These are phyloP conservation scores for Petrocephalus sullivani DNA, from an alignment of 2,797 vertebrate genomes.

Conservation along the genomic window DNA sequence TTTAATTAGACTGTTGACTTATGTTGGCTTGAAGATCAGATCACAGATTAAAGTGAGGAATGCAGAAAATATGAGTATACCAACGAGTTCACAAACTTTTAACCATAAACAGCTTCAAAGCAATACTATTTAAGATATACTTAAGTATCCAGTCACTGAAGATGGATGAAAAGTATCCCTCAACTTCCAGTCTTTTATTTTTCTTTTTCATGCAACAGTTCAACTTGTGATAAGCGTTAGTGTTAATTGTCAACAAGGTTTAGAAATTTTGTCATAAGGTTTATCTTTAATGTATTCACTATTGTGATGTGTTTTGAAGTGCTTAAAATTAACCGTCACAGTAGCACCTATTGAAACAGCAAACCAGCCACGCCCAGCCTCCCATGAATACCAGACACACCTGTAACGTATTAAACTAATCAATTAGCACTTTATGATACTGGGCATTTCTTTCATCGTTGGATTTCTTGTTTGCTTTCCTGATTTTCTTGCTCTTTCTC, in stretches of 20 bases:
- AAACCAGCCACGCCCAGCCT: neutral
- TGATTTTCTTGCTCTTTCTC: neutral
- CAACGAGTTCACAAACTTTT: neutral
- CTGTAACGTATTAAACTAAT: neutral
- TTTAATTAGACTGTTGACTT: neutral
- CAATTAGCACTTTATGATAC: neutral
- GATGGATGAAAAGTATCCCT: neutral
- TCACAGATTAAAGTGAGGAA: neutral
- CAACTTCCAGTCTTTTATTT: neutral
- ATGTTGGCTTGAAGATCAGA: neutral
- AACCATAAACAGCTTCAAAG: neutral
- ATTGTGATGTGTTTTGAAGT: neutral
- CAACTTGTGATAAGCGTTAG: neutral
- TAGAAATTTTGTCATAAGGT: neutral
- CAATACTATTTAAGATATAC: neutral
- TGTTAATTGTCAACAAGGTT: neutral
- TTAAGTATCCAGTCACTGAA: neutral
- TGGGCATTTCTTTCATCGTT: neutral
- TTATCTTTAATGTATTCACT: neutral
- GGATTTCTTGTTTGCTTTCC: neutral
- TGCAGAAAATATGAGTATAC: neutral
- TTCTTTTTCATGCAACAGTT: neutral
- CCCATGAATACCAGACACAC: neutral
- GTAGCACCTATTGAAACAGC: neutral
- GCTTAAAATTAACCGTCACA: neutral